Evolutionary conservation across 2,113 vertebrate genomes (phyloP), one percentile per base, ranked within the genome.

Genomic region (Nicator chloris): DNA sequence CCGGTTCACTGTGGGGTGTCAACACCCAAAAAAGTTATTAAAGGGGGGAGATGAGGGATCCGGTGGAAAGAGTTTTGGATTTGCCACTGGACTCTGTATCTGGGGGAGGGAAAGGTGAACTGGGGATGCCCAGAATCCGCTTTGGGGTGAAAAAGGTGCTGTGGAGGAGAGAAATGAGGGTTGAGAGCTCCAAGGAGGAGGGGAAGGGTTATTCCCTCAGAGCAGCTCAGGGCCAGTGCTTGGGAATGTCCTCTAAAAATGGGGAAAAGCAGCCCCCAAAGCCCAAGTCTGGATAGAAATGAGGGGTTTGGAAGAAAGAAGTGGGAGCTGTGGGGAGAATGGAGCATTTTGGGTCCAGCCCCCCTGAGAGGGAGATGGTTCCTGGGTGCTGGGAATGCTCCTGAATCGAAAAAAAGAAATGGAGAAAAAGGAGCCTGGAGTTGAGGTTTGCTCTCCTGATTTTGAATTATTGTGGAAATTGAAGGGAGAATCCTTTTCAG

Each of bases 311-410:
- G 54, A 53, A 33, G 53, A 51, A 27, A 44, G 9, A 51, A 40
- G 13, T 39, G 45, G 23, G 45, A 82, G n/a, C 47, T 54, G 30
- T 14, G 8, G 30, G 13, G 11, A n/a, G 47, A 63, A 23, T 27
- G 42, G 56, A 37, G 26, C 1, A 0, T 35, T 21, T 21, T 22
- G 17, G 16, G 30, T 14, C 16, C 45, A 59, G 9, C 4, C 10
- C 15, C 7, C 1, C 13, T 39, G 73, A 47, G 40, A 59, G 5
- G 4, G 7, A 2, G 0, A 26, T 35, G 20, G 9, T 61, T 82
- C n/a, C 53, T 47, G 14, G 8, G 47, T 10, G 31, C 14, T 61
- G 35, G 15, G 42, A 83, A 49, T 83, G 49, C 35, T 69, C 11
- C 47, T 56, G 49, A 18, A 19, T 63, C 21, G 31, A 42, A 56